Evolutionary conservation across 2,888 invertebrate species (phyloP), one percentile per base, ranked within the genome.

Genomic region (Seira sanloemensis): DNA sequence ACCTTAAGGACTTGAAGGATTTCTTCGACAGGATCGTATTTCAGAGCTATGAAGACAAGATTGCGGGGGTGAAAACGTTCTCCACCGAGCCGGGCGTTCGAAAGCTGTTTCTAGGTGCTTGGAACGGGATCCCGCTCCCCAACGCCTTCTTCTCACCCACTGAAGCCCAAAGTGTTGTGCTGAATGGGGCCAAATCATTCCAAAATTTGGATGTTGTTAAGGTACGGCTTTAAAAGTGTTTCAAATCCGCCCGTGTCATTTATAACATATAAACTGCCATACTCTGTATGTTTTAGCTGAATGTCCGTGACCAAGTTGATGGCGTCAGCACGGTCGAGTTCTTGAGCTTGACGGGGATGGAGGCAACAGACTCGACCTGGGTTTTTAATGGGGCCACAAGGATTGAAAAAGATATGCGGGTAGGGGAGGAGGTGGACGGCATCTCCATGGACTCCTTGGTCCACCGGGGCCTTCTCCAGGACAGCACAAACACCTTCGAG

Each of bases 31-130:
- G 54, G 24, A 50, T 73, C 7, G 37, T 79, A 0, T 21, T 16
- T 2, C 66, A 67, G 1, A 37, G 25, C 26, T 65, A 23, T 46
- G 7, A 74, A 19, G 78, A 82, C 2, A 68, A 19, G 1, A 58
- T 87, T 1, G 72, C 26, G n/a, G 84, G 85, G n/a, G 9, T 12
- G 12, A 87, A 86, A n/a, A 79, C 24, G 16, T 87, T 88, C 18
- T 23, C 37, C 1, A 54, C 5, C 0, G n/a, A 27, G 18, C 12
- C 73, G 0, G 25, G 5, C 18, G 5, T 73, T 5, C 26, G 16
- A 0, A 67, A 18, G 0, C 23, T 79, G 9, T 67, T 50, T 18
- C 67, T 79, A 18, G 0, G 19, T 16, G 18, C 19, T 0, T 79
- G 79, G 79, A 79, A 79, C 46, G 73, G 67, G 9, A 18, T 79